Evolutionary conservation across 2,797 vertebrate species (phyloP), one percentile per base, ranked within the genome.

Genomic region (Fistularia tabacaria): DNA sequence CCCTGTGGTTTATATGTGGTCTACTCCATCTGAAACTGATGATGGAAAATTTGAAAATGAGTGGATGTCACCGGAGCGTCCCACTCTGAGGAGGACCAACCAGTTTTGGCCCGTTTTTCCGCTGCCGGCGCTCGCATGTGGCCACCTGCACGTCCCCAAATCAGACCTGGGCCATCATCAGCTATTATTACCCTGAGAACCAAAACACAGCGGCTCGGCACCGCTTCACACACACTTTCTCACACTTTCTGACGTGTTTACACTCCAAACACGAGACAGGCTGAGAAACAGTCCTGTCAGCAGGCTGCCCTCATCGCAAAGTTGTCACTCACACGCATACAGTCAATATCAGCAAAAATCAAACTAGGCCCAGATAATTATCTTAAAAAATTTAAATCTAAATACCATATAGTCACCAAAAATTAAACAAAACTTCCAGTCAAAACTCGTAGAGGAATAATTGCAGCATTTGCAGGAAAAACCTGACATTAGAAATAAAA

Each of bases 181-280:
- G 66, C 81, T 83, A 64, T 69, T 69, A 66, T 75, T 62, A 73
- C 63, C 84, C 76, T 88, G 87, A 85, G 87, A 89, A 89, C 81
- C 86, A 82, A 85, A 88, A 87, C 84, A 83, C 74, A 66, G 58
- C 55, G 66, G 66, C 4, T 45, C 12, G 36, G 59, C 25, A 39
- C 46, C 15, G 15, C 49, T 11, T 39, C 25, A 8, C 59, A 54
- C 71, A 25, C 44, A 56, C 66, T 74, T 87, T 89, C 86, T 85
- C 90, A 90, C 89, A 84, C 86, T 80, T 66, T 76, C 37, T 76
- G 72, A 78, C 74, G 71, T 91, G 87, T 91, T 91, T 84, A 88
- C 72, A 91, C 74, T 82, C 80, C 81, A 91, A 92, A 91, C 88
- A 90, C 38, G 61, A 51, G 64, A 53, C 8, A 15, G 72, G 79